Percentiles rank a stretch among this genome's conserved stretches.
Evolutionary conservation across 2,797 vertebrate genomes (phyloP).

Genomic region (Cuculus canorus): DNA sequence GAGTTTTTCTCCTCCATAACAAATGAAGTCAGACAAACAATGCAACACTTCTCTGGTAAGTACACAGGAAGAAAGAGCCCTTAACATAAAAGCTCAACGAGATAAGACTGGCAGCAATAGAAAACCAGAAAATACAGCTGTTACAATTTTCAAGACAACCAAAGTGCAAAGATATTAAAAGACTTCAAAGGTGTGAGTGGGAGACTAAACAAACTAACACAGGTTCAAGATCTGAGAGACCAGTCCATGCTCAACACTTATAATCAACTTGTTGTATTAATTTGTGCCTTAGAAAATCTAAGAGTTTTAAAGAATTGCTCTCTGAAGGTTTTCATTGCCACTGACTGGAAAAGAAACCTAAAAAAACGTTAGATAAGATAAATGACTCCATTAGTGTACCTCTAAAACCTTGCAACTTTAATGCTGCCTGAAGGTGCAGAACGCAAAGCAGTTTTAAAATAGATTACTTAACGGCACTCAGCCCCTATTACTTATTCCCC

Average conservation of each 20-base stretch:
- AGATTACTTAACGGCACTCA: constrained; percentile 39
- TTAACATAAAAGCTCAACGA: background rate
- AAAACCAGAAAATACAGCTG: background rate
- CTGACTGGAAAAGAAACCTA: background rate
- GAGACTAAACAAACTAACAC: background rate
- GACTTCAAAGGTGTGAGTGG: background rate
- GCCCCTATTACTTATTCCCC: background rate
- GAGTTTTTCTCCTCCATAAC: background rate
- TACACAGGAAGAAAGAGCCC: background rate
- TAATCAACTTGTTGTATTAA: background rate
- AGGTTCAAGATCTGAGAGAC: background rate
- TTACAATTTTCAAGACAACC: background rate
- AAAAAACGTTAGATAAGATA: background rate
- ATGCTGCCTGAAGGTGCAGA: background rate
- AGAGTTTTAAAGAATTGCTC: background rate
- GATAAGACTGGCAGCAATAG: background rate
- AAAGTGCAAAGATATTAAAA: background rate
- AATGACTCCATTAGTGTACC: constrained; percentile 2
- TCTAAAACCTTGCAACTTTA: background rate
- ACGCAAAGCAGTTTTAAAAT: background rate
- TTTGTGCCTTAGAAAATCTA: background rate
- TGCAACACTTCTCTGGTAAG: background rate
- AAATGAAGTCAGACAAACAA: background rate
- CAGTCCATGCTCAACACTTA: background rate
- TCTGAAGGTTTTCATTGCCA: background rate